These are phyloP conservation scores for Hipposideros larvatus DNA, from an alignment of 2,797 vertebrate genomes.

Conservation along the genomic window DNA sequence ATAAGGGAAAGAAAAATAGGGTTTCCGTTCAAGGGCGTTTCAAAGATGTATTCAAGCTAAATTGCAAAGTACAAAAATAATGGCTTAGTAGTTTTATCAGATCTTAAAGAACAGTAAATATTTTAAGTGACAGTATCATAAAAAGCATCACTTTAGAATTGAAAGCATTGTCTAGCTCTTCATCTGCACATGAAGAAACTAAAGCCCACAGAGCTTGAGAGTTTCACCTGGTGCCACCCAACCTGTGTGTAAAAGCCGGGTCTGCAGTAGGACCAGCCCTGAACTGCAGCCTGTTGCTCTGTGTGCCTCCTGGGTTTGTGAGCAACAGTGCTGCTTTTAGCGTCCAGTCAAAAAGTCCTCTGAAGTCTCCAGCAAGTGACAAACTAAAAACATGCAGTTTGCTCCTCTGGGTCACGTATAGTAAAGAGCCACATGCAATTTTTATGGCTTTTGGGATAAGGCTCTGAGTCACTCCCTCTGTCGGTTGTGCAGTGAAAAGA, in stretches of 20 bases:
- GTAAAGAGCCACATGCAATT: accelerated
- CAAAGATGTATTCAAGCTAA: conserved; percentile 51
- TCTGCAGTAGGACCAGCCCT: not conserved
- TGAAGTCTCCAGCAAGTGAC: not conserved
- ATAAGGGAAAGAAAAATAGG: not conserved
- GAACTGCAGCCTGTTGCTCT: not conserved
- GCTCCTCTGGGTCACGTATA: accelerated
- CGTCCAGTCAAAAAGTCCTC: not conserved
- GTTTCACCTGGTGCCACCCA: not conserved
- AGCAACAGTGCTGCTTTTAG: not conserved
- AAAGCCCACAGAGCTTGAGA: not conserved
- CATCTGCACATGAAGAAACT: not conserved
- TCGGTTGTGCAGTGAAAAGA: accelerated
- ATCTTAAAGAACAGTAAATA: not conserved
- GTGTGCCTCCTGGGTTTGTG: not conserved
- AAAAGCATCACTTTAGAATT: not conserved
- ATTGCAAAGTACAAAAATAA: conserved; percentile 33
- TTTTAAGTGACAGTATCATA: not conserved
- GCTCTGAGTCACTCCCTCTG: not conserved
- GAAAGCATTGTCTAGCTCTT: not conserved
- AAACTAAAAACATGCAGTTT: not conserved
- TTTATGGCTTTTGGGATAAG: not conserved
- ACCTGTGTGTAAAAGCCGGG: accelerated
- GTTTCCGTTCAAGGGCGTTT: not conserved
- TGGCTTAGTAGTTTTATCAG: not conserved